Evolutionary conservation across 2,113 vertebrate species (phyloP).

Genomic region (Ochotona princeps): DNA sequence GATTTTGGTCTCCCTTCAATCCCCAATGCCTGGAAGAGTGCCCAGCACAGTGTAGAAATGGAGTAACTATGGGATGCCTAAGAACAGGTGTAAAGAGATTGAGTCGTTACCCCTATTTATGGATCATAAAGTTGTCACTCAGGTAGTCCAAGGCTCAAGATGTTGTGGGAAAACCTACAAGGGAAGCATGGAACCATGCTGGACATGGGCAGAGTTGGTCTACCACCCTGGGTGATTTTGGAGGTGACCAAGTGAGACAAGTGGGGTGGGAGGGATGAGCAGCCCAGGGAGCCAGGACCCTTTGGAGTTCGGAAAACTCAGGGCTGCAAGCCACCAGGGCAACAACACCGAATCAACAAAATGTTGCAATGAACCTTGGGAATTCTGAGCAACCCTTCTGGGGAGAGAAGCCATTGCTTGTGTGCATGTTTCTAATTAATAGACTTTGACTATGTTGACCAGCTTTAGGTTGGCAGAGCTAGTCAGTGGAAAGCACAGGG

Average conservation of each 20-base stretch:
- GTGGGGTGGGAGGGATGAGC: background rate
- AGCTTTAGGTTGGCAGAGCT: slow-evolving; percentile 1
- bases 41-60: background rate
- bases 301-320: background rate
- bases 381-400: no score
- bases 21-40: background rate
- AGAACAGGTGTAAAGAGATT: background rate
- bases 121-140: background rate
- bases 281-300: background rate
- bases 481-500: background rate
- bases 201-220: background rate
- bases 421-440: background rate
- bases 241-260: background rate
- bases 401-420: background rate
- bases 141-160: background rate
- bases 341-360: background rate
- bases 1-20: background rate
- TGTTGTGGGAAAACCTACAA: background rate
- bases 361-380: background rate
- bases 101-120: background rate
- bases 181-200: background rate
- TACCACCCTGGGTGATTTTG: background rate
- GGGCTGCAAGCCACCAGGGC: background rate
- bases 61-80: background rate
- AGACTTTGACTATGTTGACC: background rate